A percentile compares a stretch with the other conserved stretches of the same genome.
Conservation (phyloP, 2,797 vertebrate genomes). For the Spondyliosoma cantharus region DNA sequence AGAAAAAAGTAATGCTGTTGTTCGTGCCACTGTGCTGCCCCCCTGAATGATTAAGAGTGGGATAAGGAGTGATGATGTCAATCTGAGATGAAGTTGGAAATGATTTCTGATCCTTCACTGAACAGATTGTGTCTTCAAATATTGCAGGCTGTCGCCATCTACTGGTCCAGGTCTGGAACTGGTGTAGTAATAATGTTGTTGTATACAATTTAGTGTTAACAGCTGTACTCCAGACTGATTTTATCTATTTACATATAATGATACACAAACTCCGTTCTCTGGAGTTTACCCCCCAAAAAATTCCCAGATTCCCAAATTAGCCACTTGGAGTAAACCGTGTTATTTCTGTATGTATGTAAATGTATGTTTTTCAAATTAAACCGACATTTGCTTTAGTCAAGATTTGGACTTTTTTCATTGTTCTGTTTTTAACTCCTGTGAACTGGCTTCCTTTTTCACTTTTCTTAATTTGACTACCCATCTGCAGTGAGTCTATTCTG, state of each 20-base stretch:
- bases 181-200: neutral
- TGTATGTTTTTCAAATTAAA: neutral
- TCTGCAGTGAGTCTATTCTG: conserved; percentile 59
- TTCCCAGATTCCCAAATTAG: neutral
- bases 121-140: neutral
- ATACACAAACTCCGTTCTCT: too few species aligned
- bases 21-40: neutral
- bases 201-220: too few species aligned
- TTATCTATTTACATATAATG: too few species aligned
- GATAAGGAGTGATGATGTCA: neutral
- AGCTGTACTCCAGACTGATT: neutral
- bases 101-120: fast-evolving
- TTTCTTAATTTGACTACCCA: conserved; percentile 67
- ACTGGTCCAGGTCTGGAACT: conserved; percentile 13
- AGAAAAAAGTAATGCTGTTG: neutral
- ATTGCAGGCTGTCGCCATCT: conserved; percentile 58
- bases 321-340: too few species aligned
- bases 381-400: neutral
- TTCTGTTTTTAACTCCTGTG: conserved; percentile 27
- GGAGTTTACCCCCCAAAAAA: neutral
- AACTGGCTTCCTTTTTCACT: conserved; percentile 45
- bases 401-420: conserved; percentile 6
- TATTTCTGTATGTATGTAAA: too few species aligned
- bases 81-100: neutral
- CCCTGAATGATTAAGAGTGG: neutral